Conservation (phyloP, 2,888 invertebrate genomes). For the Torymus tubicola region DNA sequence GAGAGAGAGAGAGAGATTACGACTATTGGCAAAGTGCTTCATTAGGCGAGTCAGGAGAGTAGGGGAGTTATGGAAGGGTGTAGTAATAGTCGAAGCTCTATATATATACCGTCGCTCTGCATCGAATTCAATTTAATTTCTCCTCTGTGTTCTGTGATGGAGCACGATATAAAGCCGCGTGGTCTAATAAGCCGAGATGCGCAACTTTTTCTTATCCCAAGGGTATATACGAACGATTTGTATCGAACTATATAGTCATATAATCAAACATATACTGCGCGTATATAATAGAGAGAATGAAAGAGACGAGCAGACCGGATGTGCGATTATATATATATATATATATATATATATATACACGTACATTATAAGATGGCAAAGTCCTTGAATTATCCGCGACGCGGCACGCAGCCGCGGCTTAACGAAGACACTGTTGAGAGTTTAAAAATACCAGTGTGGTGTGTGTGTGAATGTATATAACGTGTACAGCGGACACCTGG, state of each 20-base stretch:
- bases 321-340: too few species aligned
- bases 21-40: constrained; percentile 54
- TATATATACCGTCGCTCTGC: constrained; percentile 2
- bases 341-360: too few species aligned
- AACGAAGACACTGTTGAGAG: constrained; percentile 66
- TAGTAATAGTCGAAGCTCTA: constrained; percentile 42
- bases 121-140: constrained; percentile 54
- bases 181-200: constrained; percentile 16
- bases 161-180: constrained; percentile 6
- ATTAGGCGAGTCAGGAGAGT: constrained; percentile 46
- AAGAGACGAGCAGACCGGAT: too few species aligned
- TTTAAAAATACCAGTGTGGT: constrained; percentile 64
- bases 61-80: too few species aligned
- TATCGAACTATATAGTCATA: background rate
- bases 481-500: constrained; percentile 67
- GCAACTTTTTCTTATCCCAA: background rate
- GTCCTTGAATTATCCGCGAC: constrained; percentile 31
- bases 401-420: constrained; percentile 50
- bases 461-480: too few species aligned
- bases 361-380: constrained; percentile 35
- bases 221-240: constrained; percentile 19
- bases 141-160: constrained; percentile 16
- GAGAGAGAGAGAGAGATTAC: constrained; percentile 27
- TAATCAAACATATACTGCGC: too few species aligned
- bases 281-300: too few species aligned